phyloP scores from a whole-genome alignment of 2,888 invertebrate species.

The Aphidius colemani region DNA sequence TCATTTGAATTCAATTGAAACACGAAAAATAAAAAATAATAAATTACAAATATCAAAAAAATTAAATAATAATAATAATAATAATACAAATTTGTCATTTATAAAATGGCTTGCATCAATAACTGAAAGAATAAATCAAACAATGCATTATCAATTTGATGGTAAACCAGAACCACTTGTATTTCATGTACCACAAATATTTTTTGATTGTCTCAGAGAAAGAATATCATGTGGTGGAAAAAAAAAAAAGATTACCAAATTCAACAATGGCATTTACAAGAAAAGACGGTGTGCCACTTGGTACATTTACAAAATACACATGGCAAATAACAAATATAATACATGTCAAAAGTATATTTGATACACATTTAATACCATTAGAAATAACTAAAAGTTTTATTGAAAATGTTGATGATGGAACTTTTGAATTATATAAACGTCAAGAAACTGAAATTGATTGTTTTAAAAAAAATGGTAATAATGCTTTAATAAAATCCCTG shows the following conservation, averaged over 20 bases:
- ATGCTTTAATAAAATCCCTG: conserved; percentile 63
- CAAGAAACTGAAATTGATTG: conserved; percentile 57
- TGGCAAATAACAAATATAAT: conserved; percentile 75
- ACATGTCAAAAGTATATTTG: conserved; percentile 76
- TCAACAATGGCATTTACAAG: conserved; percentile 66
- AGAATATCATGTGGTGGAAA: conserved; percentile 69
- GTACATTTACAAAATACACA: conserved; percentile 71
- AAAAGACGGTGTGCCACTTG: conserved; percentile 67
- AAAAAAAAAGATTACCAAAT: conserved; percentile 71
- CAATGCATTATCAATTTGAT: conserved; percentile 72
- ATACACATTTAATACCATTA: conserved; percentile 68
- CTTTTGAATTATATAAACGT: conserved; percentile 62
- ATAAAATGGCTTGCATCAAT: conserved; percentile 76
- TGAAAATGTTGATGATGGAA: conserved; percentile 67
- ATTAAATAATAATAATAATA: conserved; percentile 49
- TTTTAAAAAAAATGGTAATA: conserved; percentile 56
- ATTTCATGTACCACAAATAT: conserved; percentile 73
- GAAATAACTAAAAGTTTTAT: conserved; percentile 70
- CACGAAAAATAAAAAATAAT: conserved; percentile 48
- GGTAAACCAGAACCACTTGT: conserved; percentile 70
- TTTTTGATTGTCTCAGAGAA: conserved; percentile 75
- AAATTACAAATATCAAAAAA: conserved; percentile 48
- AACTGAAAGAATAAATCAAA: conserved; percentile 77
- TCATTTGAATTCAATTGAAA: conserved; percentile 52
- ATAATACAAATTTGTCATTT: conserved; percentile 62